Evolutionary conservation across 2,797 vertebrate species (phyloP).

Genomic region (Phrynocephalus vlangalii): DNA sequence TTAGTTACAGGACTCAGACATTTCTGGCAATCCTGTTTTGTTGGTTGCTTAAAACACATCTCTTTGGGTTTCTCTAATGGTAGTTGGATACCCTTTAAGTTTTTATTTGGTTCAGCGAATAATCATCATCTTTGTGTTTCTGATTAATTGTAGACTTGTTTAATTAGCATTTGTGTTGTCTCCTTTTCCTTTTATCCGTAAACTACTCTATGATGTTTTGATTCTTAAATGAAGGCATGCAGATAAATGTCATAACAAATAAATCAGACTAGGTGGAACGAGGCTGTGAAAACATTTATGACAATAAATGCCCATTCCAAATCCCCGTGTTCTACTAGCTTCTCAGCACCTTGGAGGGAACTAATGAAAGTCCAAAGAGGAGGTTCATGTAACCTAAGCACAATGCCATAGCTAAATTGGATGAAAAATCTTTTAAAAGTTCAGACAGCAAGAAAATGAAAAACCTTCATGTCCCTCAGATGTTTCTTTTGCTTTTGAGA

Average conservation of each 20-base stretch:
- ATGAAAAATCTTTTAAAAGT: constrained; percentile 31
- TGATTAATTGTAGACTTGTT: neutral
- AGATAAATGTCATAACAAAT: no score
- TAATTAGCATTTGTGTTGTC: neutral
- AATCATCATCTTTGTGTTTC: neutral
- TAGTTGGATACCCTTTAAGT: neutral
- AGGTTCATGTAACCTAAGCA: constrained; percentile 51
- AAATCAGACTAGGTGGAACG: no score
- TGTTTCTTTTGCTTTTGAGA: constrained; percentile 40
- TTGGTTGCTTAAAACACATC: no score
- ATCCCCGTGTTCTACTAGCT: constrained; percentile 59
- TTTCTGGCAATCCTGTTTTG: no score
- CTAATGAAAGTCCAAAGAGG: constrained; percentile 50
- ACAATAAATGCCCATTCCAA: constrained; percentile 65
- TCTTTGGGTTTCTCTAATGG: neutral
- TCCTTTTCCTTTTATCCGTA: neutral
- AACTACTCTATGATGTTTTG: neutral
- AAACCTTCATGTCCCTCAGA: constrained; percentile 27
- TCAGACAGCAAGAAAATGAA: constrained; percentile 41
- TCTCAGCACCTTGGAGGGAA: constrained; percentile 55
- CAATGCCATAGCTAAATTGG: constrained; percentile 30
- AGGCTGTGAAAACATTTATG: constrained; percentile 56
- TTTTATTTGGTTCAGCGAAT: neutral
- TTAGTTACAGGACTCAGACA: no score
- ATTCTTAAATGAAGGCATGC: no score